Percentiles rank a stretch among this genome's conserved stretches.
These are phyloP conservation scores for Lasioglossum marginatum DNA, from an alignment of 2,888 invertebrate genomes.

Conservation along the genomic window DNA sequence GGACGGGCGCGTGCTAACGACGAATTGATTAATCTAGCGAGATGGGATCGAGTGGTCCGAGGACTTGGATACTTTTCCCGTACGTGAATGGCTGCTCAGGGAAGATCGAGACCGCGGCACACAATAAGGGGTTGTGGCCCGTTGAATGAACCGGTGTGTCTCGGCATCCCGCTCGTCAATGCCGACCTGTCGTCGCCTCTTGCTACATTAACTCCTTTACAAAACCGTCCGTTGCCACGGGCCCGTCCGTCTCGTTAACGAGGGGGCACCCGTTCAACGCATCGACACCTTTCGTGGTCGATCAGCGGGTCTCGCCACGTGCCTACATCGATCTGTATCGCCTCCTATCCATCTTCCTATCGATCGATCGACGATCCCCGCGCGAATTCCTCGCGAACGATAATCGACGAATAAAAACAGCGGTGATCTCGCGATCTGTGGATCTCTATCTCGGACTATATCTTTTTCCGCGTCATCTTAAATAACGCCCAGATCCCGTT, in stretches of 20 bases:
- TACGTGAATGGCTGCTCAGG: constrained; percentile 43
- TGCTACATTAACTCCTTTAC: constrained; percentile 78
- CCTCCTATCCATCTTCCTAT: not conserved
- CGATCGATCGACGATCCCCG: not conserved
- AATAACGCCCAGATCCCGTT: constrained; percentile 65
- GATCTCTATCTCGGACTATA: not conserved
- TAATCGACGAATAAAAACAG: not conserved
- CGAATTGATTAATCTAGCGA: constrained; percentile 42
- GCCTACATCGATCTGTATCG: constrained; percentile 22
- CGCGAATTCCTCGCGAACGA: not conserved
- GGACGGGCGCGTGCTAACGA: not conserved
- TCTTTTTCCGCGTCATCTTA: constrained; percentile 46
- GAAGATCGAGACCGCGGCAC: constrained; percentile 35
- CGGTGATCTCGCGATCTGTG: not conserved
- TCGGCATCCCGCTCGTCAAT: constrained; percentile 75
- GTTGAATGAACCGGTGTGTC: constrained; percentile 77
- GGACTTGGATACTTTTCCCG: constrained; percentile 43
- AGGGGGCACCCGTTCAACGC: constrained; percentile 69
- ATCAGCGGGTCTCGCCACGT: constrained; percentile 31
- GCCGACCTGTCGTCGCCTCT: constrained; percentile 77
- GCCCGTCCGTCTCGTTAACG: constrained; percentile 63
- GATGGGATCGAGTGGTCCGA: constrained; percentile 22
- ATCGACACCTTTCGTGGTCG: constrained; percentile 68
- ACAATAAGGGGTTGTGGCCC: constrained; percentile 76
- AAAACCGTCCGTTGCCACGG: constrained; percentile 71